Evolutionary conservation across 2,113 vertebrate genomes (phyloP).

Genomic region (Boulengeromyrus knoepffleri): DNA sequence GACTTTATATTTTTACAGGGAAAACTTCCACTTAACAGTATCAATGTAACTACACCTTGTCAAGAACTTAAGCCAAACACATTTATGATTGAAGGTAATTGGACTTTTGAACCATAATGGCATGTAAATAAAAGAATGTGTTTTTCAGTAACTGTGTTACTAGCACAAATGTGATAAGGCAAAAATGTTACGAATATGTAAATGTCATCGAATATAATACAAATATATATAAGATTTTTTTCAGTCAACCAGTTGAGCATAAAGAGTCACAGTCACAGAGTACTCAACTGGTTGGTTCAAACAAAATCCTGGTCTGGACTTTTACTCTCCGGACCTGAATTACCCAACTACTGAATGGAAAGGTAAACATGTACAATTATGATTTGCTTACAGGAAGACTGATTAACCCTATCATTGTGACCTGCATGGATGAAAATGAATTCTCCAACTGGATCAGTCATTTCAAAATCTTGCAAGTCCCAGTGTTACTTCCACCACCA

Average conservation of each 20-base stretch:
- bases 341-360: not conserved
- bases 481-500: constrained; percentile 57
- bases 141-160: not conserved
- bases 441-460: constrained; percentile 66
- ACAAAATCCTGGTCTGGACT: too few species aligned
- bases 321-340: too few species aligned
- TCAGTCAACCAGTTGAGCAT: too few species aligned
- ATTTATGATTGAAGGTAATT: constrained; percentile 85
- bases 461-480: constrained; percentile 59
- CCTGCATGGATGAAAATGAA: constrained; percentile 53
- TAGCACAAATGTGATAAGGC: not conserved
- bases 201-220: not conserved
- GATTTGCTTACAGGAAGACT: constrained; percentile 53
- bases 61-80: constrained; percentile 75
- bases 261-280: too few species aligned
- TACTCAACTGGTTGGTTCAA: too few species aligned
- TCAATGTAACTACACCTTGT: constrained; percentile 78
- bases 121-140: not conserved
- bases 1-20: constrained; percentile 62
- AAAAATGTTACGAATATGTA: not conserved
- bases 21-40: constrained; percentile 83
- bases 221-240: not conserved
- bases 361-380: constrained; percentile 42
- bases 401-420: constrained; percentile 69
- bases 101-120: not conserved